Evolutionary conservation across 1,140 invertebrate species (phyloP).

Genomic region (Gryon sp.): DNA sequence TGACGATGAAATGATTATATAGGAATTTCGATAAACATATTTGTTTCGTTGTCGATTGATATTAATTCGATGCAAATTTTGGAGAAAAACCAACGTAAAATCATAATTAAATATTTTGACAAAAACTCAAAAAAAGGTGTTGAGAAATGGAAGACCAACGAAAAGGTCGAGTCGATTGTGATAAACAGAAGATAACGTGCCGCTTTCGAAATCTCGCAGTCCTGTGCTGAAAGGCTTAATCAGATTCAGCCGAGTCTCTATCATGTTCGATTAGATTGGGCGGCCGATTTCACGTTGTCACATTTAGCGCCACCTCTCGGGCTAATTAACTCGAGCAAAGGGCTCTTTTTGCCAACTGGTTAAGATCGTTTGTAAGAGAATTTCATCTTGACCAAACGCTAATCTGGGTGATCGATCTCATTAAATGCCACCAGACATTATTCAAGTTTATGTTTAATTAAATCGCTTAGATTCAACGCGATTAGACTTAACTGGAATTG

Average conservation of each 20-base stretch:
- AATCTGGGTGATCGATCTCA: constrained; percentile 31
- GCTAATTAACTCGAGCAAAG: constrained; percentile 14
- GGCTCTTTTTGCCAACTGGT: neutral
- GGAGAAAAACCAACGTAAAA: no score
- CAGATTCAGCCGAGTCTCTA: constrained; percentile 28
- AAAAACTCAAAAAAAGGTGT: no score
- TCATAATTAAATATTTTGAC: no score
- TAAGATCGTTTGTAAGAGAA: constrained; percentile 6
- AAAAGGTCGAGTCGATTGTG: constrained; percentile 36
- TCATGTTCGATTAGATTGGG: constrained; percentile 46
- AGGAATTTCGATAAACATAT: neutral
- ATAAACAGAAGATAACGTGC: constrained; percentile 51
- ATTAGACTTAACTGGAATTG: constrained; percentile 26
- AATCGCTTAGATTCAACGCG: constrained; percentile 18
- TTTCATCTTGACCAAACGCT: constrained; percentile 25
- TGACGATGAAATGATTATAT: constrained; percentile 51
- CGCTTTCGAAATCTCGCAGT: constrained; percentile 20
- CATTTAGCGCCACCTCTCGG: constrained; percentile 5
- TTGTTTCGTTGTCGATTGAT: constrained; percentile 18
- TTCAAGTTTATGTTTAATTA: constrained; percentile 38
- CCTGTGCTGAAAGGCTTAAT: constrained; percentile 33
- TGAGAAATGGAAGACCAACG: neutral
- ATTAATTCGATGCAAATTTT: no score
- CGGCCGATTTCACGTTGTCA: constrained; percentile 18
- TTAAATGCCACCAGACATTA: constrained; percentile 18